Evolutionary conservation across 2,797 vertebrate species (phyloP).

Genomic region (Lithobates pipiens): DNA sequence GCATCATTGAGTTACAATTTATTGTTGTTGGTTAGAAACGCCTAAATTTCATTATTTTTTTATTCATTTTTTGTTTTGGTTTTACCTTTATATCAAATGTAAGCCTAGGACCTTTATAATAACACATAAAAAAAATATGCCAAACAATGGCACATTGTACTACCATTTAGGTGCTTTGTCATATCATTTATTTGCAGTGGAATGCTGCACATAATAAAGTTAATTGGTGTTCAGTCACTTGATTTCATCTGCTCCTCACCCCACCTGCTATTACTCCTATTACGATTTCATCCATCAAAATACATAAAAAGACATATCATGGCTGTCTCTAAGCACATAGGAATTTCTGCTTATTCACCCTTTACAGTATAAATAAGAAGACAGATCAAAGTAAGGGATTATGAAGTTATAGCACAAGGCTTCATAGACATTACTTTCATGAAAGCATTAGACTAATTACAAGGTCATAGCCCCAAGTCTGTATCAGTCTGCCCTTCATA

Average conservation of each 20-base stretch:
- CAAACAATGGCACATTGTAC: not conserved
- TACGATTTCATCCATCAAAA: conserved; percentile 45
- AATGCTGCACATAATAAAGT: conserved; percentile 34
- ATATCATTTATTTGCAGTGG: conserved; percentile 42
- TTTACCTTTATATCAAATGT: no score
- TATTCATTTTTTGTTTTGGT: no score
- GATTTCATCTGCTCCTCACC: conserved; percentile 33
- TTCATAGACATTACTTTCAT: conserved; percentile 66
- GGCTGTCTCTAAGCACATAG: conserved; percentile 61
- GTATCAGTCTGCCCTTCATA: conserved; percentile 74
- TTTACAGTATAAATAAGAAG: conserved; percentile 53
- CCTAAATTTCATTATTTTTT: no score
- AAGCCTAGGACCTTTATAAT: no score
- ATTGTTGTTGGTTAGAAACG: no score
- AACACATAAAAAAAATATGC: not conserved
- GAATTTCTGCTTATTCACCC: conserved; percentile 76
- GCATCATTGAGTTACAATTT: no score
- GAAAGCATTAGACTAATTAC: conserved; percentile 77
- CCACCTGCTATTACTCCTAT: conserved; percentile 38
- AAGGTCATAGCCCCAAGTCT: conserved; percentile 68
- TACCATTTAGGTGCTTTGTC: conserved; percentile 18
- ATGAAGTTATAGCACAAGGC: conserved; percentile 64
- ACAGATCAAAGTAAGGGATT: conserved; percentile 55
- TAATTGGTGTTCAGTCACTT: conserved; percentile 47
- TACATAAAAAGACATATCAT: conserved; percentile 64